Base-by-base conservation (phyloP, 2,888 invertebrate species). In the Aphelenchoides bicaudatus region DNA sequence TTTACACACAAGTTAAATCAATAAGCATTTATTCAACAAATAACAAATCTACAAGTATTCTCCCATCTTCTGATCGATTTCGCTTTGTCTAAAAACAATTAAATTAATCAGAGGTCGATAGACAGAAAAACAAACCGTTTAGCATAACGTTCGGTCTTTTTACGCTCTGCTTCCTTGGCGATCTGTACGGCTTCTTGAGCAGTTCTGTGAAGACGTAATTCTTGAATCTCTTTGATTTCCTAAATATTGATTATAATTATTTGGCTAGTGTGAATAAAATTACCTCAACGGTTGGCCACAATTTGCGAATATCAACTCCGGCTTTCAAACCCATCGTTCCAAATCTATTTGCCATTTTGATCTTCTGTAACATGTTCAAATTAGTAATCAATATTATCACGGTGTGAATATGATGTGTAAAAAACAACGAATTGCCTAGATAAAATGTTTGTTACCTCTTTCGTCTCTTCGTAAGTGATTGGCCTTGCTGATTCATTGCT, bases 211-310 rank as follows among this genome's bases (percentile, higher is more conserved):
- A 73, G 47, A 39, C 68, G 65, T 37, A 76, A 39, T 4, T 68
- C 71, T 10, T 70, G 39, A 16, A 67, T 59, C 37, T 74, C 71
- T 48, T 73, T 68, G 30, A 75, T 63, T 57, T 75, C 75, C 71
- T 71, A 43, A 39, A 21, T n/a, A 27, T 39, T 23, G 3, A 19
- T 1, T 34, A 21, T 6, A 10, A 13, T 4, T 23, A 1, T 56
- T 19, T 53, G 25, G 16, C 5, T 21, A 10, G 10, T 0, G 21
- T 54, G 27, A 28, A 58, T 21, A 28, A 34, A 8, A n/a, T 8
- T 53, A 73, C 72, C 59, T 75, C 74, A 10, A 72, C 65, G 0
- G 75, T 73, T 3, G 76, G 76, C 66, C 73, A 75, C 21, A 75
- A 51, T 30, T 63, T 56, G 21, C 64, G 62, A 28, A 75, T 63